These are phyloP conservation scores for Acrossocheilus wenchowensis DNA, from an alignment of 2,797 vertebrate genomes.

Conservation along the genomic window DNA sequence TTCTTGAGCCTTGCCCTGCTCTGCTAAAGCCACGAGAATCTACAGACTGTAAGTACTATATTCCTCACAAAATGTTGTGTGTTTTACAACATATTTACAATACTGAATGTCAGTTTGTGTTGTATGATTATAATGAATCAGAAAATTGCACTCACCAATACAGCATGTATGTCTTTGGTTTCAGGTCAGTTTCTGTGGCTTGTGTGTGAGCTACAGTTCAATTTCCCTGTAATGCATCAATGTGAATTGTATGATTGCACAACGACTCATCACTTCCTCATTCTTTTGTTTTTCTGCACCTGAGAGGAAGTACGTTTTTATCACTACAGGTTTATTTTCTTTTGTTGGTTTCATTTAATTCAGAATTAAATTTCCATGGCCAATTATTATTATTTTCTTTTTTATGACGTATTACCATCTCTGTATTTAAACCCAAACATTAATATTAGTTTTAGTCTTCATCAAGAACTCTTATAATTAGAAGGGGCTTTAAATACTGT, in stretches of 20 bases:
- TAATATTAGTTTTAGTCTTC: background rate
- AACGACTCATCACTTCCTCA: conserved; percentile 71
- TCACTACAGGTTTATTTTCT: conserved; percentile 19
- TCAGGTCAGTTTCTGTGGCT: background rate
- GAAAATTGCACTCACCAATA: conserved; percentile 43
- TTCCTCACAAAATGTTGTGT: background rate
- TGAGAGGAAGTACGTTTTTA: conserved; percentile 39
- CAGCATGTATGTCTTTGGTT: background rate
- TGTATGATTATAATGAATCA: background rate
- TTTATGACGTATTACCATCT: background rate
- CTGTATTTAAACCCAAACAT: background rate
- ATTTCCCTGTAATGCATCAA: conserved; percentile 38
- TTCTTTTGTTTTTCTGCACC: conserved; percentile 63
- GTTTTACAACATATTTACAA: background rate
- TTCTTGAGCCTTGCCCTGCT: background rate
- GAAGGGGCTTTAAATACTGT: background rate
- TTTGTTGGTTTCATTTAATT: background rate
- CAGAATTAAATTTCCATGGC: background rate
- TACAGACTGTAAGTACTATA: background rate
- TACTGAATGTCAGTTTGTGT: background rate
- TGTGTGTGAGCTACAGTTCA: conserved; percentile 1
- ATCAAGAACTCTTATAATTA: background rate
- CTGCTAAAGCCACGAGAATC: background rate
- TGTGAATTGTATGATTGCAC: background rate
- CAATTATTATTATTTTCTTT: no score